Evolutionary conservation across 2,797 vertebrate species (phyloP).

Genomic region (Octomys mimax): DNA sequence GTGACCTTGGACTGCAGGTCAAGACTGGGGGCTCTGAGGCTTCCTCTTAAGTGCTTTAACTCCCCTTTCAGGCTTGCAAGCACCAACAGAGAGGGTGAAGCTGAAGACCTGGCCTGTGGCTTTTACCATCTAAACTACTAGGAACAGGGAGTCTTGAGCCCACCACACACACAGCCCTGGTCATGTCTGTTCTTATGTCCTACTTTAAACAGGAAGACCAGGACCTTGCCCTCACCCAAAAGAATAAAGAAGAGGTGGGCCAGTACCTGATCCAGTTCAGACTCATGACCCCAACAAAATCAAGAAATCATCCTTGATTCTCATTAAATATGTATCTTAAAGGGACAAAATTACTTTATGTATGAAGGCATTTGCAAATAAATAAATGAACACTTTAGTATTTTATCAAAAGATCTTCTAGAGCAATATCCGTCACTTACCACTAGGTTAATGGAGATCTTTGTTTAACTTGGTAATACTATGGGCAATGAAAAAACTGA

Average conservation of each 20-base stretch:
- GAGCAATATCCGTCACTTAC: not conserved
- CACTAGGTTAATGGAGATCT: not conserved
- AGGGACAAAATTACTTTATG: not conserved
- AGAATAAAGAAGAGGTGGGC: not conserved
- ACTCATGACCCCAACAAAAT: not conserved
- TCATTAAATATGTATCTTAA: not conserved
- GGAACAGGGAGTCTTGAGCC: too few species aligned
- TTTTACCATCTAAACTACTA: not conserved
- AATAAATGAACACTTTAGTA: not conserved
- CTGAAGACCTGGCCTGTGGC: not conserved
- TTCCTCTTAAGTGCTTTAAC: too few species aligned
- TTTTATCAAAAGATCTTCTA: not conserved
- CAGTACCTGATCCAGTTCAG: not conserved
- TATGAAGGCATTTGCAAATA: not conserved
- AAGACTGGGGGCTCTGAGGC: not conserved
- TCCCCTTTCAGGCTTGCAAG: too few species aligned
- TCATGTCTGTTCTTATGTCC: not conserved
- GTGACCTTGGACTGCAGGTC: not conserved
- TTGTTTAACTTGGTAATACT: not conserved
- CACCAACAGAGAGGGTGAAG: not conserved
- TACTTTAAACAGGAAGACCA: not conserved
- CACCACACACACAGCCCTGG: not conserved
- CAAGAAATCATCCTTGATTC: not conserved
- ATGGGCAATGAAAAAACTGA: not conserved
- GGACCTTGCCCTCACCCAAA: rapidly evolving